Evolutionary conservation across 2,797 vertebrate species (phyloP), one percentile per base, ranked within the genome.

Genomic region (Hypotaenidia philippensis): DNA sequence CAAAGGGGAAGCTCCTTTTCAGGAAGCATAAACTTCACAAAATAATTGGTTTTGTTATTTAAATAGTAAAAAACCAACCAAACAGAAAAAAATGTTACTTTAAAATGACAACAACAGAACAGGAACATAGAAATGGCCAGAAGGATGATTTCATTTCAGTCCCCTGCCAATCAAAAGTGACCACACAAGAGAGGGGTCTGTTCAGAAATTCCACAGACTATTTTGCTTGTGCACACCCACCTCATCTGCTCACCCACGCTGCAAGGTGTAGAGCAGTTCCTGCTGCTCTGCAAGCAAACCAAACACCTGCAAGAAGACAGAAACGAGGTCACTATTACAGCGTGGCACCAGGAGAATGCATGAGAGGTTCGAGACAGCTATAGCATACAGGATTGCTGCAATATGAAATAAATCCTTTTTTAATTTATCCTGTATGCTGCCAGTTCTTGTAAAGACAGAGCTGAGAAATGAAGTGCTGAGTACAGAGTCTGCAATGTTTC

Each of bases 181-280:
- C 34, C 27, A 6, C 31, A 36, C 0, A 0, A 81, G n/a, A 2
- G 13, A 56, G 10, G 19, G 16, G 4, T 29, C 61, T 63, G 12
- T 36, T 63, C 44, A 71, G 55, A 53, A 94, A 65, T 55, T 63
- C 45, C 85, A 61, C 3, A 1, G 10, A 31, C 8, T 45, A 8
- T 34, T 88, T 21, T 16, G 4, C 53, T 71, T 68, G 41, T 5
- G 14, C 5, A 5, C 12, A 45, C 8, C 4, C 18, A 59, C 36
- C 29, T 11, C 13, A 19, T 36, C 44, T 32, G 41, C 13, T 93
- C 44, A 41, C 11, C 40, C 25, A 10, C 0, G 0, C 57, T 76
- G 38, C 23, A 78, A 76, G 65, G 56, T 12, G 7, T 10, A 34
- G 15, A 23, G 16, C 5, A 65, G 15, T 3, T 74, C 36, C 18